Evolutionary conservation across 2,797 vertebrate genomes (phyloP), one percentile per base, ranked within the genome.

Genomic region (Parauchenoglanis ngamensis): DNA sequence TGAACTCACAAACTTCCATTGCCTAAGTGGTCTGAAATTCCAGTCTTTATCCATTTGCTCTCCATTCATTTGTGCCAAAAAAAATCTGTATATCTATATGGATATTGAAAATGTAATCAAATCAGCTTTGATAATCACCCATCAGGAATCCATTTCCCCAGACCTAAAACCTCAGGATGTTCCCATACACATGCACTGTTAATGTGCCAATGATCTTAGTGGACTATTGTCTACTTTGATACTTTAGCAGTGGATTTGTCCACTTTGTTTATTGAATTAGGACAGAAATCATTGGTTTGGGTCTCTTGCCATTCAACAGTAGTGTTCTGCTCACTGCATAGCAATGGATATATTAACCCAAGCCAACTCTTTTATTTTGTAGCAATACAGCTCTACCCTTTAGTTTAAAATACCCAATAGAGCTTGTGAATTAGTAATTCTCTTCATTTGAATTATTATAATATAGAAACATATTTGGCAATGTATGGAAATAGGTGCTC

Each of bases 21-120:
- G 56, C 85, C 63, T 83, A 82, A 56, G 25, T 70, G 65, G 15
- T 59, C 61, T 85, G 35, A 59, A 83, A 12, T 78, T 82, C 59
- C 59, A 31, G 35, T 75, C 57, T 77, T 54, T 85, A 54, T 84
- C 49, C 12, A 79, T 86, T 49, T 65, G 35, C 31, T 84, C 54
- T 88, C n/a, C 15, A 61, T 83, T 65, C 40, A 75, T 61, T 85
- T 68, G 89, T 90, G 87, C 87, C 89, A 90, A 88, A 78, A 84
- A 28, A 65, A 52, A 56, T 54, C n/a, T 52, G 40, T 68, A 65
- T 73, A 72, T 65, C 3, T 11, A 6, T 87, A 23, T 76, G 35
- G 40, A 57, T 87, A 35, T 56, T 52, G 54, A 83, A 57, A 76
- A n/a, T 23, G 17, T 56, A 72, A 67, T 2, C 31, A 72, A 46